phyloP scores from a whole-genome alignment of 92 coral and sea anemone species.

The Epizoanthus illoricatus region DNA sequence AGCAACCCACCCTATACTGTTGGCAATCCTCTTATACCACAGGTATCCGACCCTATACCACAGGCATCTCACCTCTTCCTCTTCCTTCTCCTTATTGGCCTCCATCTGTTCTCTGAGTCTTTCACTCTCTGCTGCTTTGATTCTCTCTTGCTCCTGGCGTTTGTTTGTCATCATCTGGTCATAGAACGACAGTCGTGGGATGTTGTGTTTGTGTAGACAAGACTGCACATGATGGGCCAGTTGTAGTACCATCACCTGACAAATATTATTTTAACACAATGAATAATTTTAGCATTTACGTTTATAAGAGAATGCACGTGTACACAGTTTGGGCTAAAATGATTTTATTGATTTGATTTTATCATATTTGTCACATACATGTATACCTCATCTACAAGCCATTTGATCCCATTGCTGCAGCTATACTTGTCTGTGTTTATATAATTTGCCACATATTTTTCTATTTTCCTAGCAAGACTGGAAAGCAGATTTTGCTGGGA shows the following conservation, averaged over 20 bases:
- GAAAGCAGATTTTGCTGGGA: too few relatives aligned
- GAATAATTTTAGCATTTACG: neutral
- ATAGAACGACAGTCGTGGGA: constrained; percentile 90
- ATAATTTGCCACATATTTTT: too few relatives aligned
- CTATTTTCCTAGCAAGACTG: too few relatives aligned
- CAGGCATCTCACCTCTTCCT: constrained; percentile 69
- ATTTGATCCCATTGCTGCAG: too few relatives aligned
- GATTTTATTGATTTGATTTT: neutral
- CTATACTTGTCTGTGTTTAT: too few relatives aligned
- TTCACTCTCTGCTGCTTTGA: constrained; percentile 69
- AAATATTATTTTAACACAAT: neutral
- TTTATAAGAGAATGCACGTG: neutral
- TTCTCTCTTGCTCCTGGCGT: constrained; percentile 68
- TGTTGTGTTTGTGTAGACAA: constrained; percentile 85
- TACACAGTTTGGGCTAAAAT: neutral
- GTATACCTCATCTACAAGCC: too few relatives aligned
- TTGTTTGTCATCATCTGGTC: constrained; percentile 97
- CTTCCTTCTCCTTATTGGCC: constrained; percentile 77
- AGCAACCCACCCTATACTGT: neutral
- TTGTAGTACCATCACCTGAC: constrained; percentile 91
- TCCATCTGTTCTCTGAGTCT: constrained; percentile 61
- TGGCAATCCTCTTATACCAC: too few relatives aligned
- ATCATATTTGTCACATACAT: too few relatives aligned
- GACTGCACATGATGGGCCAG: constrained; percentile 92
- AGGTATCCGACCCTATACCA: neutral